These are phyloP conservation scores for Dinomys branickii DNA, from an alignment of 2,113 vertebrate genomes.

Conservation along the genomic window DNA sequence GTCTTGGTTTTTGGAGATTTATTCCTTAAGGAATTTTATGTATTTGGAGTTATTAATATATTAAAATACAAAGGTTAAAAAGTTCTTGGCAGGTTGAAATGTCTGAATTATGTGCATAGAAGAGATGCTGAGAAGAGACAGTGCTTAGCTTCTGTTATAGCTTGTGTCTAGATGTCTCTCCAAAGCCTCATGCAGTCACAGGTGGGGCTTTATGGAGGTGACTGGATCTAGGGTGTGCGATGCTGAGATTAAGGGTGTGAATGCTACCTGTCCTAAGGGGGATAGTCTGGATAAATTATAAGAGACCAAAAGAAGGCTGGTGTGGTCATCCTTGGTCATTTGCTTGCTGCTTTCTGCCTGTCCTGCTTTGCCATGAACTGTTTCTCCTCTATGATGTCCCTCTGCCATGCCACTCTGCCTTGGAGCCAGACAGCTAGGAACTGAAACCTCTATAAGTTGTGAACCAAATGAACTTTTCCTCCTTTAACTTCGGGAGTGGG, in stretches of 20 bases:
- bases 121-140: conserved; percentile 1
- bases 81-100: conserved; percentile 27
- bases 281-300: background rate
- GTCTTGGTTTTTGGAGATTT: conserved; percentile 5
- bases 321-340: background rate
- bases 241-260: background rate
- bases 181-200: background rate
- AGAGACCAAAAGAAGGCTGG: background rate
- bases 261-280: background rate
- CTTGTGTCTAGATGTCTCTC: background rate
- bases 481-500: background rate
- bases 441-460: background rate
- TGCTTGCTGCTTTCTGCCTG: background rate
- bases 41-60: background rate
- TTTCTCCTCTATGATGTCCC: background rate
- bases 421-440: background rate
- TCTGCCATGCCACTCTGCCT: background rate
- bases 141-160: background rate
- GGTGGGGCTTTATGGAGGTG: background rate
- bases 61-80: background rate
- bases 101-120: background rate
- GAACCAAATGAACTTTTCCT: background rate
- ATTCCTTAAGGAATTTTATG: background rate
- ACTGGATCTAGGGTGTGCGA: background rate
- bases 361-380: background rate